These are phyloP conservation scores for Nesometra sesokonis DNA, from an alignment of 35 echinoderm and acorn worm genomes.

Conservation along the genomic window DNA sequence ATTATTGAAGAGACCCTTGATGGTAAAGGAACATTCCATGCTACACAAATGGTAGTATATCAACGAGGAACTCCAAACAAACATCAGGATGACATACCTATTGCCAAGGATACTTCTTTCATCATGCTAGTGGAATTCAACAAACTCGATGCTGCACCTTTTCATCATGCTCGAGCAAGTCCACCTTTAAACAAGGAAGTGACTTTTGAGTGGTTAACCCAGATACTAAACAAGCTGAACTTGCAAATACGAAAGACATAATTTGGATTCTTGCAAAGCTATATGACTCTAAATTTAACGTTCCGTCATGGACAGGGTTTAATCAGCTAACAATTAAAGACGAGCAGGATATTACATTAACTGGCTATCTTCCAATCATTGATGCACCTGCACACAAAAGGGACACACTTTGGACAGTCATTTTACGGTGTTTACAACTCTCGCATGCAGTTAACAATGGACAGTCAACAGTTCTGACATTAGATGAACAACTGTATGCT, in stretches of 20 bases:
- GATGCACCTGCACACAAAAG: not conserved
- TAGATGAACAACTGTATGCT: not conserved
- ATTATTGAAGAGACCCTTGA: conserved; percentile 34
- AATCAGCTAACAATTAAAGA: not conserved
- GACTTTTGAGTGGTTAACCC: not conserved
- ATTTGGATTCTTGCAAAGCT: not conserved
- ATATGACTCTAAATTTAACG: not conserved
- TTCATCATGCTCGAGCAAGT: not conserved
- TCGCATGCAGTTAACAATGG: not conserved
- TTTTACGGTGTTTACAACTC: not conserved
- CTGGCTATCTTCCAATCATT: not conserved
- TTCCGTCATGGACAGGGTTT: not conserved
- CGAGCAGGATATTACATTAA: not conserved
- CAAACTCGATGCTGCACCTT: not conserved
- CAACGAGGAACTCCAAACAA: conserved; percentile 4
- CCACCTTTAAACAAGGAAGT: not conserved
- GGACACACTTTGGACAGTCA: not conserved
- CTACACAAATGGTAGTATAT: conserved; percentile 28
- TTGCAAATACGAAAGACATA: not conserved
- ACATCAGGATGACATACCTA: not conserved
- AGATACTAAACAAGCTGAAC: too few relatives aligned
- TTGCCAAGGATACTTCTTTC: not conserved
- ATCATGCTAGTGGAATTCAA: not conserved
- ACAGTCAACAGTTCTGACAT: not conserved
- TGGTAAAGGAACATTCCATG: conserved; percentile 33